Conservation (phyloP, 2,888 invertebrate species). For the Pammene fasciana region DNA sequence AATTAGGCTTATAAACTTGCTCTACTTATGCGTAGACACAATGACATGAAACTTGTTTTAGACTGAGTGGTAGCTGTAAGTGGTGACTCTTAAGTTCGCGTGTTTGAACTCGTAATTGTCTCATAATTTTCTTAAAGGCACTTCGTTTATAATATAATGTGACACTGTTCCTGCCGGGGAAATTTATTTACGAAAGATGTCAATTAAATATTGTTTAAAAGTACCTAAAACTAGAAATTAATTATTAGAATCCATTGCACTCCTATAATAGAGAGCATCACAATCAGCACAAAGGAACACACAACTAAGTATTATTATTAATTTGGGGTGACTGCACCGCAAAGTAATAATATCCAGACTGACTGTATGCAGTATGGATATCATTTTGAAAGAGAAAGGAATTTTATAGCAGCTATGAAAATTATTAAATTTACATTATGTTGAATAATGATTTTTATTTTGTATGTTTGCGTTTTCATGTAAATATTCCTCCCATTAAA, state of each 20-base stretch:
- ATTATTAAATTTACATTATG: not conserved
- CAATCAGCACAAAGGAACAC: too few species aligned
- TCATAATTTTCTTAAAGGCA: slow-evolving; percentile 27
- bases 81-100: too few species aligned
- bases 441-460: slow-evolving; percentile 1
- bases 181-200: too few species aligned
- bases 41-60: not conserved
- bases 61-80: too few species aligned
- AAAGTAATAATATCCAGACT: too few species aligned
- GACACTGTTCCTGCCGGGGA: not conserved
- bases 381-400: slow-evolving; percentile 3
- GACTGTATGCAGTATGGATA: too few species aligned
- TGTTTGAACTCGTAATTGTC: slow-evolving; percentile 4
- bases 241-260: too few species aligned
- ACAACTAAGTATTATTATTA: too few species aligned
- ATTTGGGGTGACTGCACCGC: too few species aligned
- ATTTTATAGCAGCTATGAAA: not conserved
- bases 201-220: too few species aligned
- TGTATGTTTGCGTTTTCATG: slow-evolving; percentile 4
- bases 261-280: too few species aligned
- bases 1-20: slow-evolving; percentile 10
- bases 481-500: slow-evolving; percentile 18
- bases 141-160: slow-evolving; percentile 26
- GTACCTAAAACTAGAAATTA: too few species aligned
- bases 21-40: not conserved